These are phyloP conservation scores for Scrobipalpa costella DNA, from an alignment of 2,888 invertebrate species.

Conservation along the genomic window DNA sequence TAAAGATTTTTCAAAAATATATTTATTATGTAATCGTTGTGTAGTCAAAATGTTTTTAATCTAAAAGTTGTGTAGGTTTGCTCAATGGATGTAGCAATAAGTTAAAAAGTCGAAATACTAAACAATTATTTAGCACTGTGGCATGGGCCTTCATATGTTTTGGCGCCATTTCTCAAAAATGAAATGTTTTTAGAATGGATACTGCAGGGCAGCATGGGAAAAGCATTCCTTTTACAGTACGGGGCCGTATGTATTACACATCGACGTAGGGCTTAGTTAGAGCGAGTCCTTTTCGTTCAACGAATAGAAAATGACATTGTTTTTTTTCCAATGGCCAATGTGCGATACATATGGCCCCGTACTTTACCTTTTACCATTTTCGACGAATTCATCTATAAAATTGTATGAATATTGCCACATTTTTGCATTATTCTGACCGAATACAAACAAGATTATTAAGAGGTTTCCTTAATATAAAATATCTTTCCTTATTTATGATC, in stretches of 20 bases:
- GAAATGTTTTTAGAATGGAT: constrained; percentile 30
- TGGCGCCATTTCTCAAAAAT: constrained; percentile 49
- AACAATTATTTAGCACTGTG: neutral
- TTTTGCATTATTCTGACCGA: constrained; percentile 21
- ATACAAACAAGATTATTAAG: neutral
- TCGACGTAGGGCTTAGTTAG: no score
- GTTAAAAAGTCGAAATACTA: constrained; percentile 10
- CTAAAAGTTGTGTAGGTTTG: constrained; percentile 6
- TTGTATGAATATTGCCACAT: constrained; percentile 39
- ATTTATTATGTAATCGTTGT: neutral
- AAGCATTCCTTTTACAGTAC: constrained; percentile 17
- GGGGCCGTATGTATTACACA: no score
- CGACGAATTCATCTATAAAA: constrained; percentile 59
- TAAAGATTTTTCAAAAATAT: neutral
- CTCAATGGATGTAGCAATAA: neutral
- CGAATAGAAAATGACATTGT: no score
- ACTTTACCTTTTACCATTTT: no score
- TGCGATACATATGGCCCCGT: no score
- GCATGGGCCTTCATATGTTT: constrained; percentile 74
- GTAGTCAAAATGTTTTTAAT: neutral
- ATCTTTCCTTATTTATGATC: neutral
- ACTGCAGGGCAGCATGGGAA: constrained; percentile 9
- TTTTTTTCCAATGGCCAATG: no score
- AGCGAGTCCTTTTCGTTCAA: no score
- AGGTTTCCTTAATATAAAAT: neutral